Percentiles rank a stretch among this genome's conserved stretches.
phyloP scores from a whole-genome alignment of 1,140 invertebrate genomes.

The Homalodisca vitripennis region DNA sequence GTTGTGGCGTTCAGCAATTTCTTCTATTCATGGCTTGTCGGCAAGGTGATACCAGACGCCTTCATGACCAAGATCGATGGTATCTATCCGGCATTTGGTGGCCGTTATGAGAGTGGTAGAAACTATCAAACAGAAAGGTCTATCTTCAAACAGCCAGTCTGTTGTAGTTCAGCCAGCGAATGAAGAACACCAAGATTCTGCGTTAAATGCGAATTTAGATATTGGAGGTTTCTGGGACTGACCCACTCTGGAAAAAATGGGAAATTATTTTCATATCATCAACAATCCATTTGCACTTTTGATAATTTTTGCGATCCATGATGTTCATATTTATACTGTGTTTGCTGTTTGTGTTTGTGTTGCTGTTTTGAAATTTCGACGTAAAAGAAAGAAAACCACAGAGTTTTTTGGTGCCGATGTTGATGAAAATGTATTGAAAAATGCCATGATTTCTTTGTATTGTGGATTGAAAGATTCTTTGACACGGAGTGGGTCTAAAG shows the following conservation, averaged over 20 bases:
- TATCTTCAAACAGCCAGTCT: not conserved
- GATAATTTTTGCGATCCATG: not conserved
- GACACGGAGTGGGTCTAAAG: not conserved
- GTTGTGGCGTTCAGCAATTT: constrained; percentile 33
- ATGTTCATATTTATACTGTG: not conserved
- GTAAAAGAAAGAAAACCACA: not conserved
- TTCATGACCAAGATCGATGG: constrained; percentile 35
- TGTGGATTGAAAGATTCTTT: not conserved
- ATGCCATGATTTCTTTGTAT: not conserved
- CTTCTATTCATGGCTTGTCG: constrained; percentile 34
- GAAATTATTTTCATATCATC: too few species aligned
- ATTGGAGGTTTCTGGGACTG: not conserved
- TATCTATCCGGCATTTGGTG: constrained; percentile 39
- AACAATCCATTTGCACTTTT: not conserved
- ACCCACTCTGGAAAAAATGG: too few species aligned
- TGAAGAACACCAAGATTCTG: not conserved
- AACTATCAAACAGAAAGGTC: constrained; percentile 37
- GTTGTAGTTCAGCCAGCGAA: not conserved
- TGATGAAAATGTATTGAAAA: too few species aligned
- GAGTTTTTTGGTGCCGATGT: not conserved
- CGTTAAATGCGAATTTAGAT: not conserved
- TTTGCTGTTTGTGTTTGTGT: not conserved
- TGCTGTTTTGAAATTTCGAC: not conserved
- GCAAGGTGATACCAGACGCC: constrained; percentile 35
- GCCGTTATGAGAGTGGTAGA: constrained; percentile 38